Evolutionary conservation across 2,113 vertebrate species (phyloP).

Genomic region (Sitta europaea): DNA sequence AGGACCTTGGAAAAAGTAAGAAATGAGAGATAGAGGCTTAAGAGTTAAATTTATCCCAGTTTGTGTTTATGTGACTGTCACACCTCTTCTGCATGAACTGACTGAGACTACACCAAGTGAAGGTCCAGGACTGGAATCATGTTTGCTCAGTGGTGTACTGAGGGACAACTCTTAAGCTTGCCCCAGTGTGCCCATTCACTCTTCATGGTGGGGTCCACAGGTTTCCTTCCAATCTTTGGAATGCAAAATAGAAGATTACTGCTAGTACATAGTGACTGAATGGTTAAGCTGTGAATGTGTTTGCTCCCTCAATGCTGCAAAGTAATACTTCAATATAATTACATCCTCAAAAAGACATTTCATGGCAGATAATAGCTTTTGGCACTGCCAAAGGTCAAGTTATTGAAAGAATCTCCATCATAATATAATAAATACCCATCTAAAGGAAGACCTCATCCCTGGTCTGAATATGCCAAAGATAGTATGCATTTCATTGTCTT

Average conservation of each 20-base stretch:
- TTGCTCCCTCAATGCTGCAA: not conserved
- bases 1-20: not conserved
- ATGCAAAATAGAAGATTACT: not conserved
- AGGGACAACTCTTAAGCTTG: not conserved
- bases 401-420: not conserved
- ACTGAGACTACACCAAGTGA: not conserved
- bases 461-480: not conserved
- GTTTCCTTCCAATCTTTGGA: not conserved
- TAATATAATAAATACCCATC: not conserved
- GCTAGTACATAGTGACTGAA: not conserved
- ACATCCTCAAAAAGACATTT: not conserved
- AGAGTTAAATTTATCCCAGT: not conserved
- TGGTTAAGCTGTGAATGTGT: not conserved
- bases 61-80: not conserved
- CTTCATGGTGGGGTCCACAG: not conserved
- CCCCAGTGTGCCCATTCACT: rapidly evolving
- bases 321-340: not conserved
- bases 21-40: not conserved
- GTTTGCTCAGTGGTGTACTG: not conserved
- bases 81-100: not conserved
- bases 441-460: not conserved
- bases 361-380: not conserved
- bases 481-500: not conserved
- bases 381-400: not conserved
- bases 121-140: not conserved